phyloP scores from a whole-genome alignment of 2,888 invertebrate species.

The Sarcophaga rosellei region DNA sequence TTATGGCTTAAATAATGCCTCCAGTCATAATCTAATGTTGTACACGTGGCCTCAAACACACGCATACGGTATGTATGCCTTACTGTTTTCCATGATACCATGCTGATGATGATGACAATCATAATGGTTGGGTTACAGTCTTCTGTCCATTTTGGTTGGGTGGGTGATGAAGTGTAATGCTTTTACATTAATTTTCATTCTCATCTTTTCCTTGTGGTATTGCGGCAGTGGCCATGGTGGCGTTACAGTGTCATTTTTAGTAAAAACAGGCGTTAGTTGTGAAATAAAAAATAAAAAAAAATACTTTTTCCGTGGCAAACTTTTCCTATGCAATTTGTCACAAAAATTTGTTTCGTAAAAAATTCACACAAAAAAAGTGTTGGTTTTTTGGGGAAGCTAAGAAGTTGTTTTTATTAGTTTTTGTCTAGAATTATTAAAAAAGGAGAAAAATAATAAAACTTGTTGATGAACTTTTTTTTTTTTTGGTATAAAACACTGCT shows the following conservation, averaged over 20 bases:
- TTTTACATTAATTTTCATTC: constrained; percentile 6
- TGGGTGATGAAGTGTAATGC: constrained; percentile 46
- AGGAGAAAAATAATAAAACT: not conserved
- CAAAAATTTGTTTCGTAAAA: constrained; percentile 28
- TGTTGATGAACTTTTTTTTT: constrained; percentile 13
- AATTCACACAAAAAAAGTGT: not conserved
- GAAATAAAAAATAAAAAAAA: not conserved
- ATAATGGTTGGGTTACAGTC: not conserved
- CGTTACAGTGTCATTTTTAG: constrained; percentile 14
- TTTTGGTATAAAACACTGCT: not conserved
- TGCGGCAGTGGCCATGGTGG: constrained; percentile 10
- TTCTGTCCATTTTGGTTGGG: not conserved
- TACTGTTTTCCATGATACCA: constrained; percentile 17
- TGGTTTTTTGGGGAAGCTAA: not conserved
- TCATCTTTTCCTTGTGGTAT: constrained; percentile 27
- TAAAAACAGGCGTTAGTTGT: constrained; percentile 31
- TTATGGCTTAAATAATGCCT: constrained; percentile 39
- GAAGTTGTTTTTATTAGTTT: not conserved
- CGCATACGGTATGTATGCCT: not conserved
- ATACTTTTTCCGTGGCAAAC: constrained; percentile 7
- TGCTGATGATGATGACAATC: not conserved
- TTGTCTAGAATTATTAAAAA: not conserved
- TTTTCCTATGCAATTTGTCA: constrained; percentile 43
- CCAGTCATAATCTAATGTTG: constrained; percentile 57
- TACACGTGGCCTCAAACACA: constrained; percentile 44